Base-by-base conservation (phyloP, 1,140 invertebrate genomes). In the Drosophila kikkawai region DNA sequence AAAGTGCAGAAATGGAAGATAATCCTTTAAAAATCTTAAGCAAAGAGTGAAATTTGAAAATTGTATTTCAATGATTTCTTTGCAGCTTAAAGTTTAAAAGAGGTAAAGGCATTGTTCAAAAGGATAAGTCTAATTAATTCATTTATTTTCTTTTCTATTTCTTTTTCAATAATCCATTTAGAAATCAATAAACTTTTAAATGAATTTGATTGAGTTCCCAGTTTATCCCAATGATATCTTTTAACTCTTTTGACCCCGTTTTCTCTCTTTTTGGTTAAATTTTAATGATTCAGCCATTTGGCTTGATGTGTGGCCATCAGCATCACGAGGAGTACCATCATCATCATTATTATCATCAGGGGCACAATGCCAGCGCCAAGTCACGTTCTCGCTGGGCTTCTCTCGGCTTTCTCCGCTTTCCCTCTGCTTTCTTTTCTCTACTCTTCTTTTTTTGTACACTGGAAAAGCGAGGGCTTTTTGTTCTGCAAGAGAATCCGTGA, bases 231-330 rank as follows among this genome's bases (percentile, higher is more conserved):
- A 7, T 45, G 29, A 61, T 66, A 29, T 44, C 26, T 7, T 15
- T 17, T 1, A 60, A 44, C 64, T 68, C 48, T 79, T 79, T 47
- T 36, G 19, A 19, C 48, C 29, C 17, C 37, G 44, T 66, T 61
- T 12, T 29, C 39, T 26, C 29, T 51, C 48, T 58, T 59, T 79
- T 79, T 32, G 56, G 59, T 60, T 79, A 57, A 81, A 76, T 68
- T 82, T 76, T 76, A 87, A 87, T 82, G 70, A 65, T 61, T 53
- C 63, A 70, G 65, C 68, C 58, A 68, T 75, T 78, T 75, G 61
- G 60, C 57, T 65, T 76, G 73, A 76, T 76, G 61, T 76, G 71
- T 53, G 61, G 53, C 53, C 61, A 76, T 76, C 73, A 44, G 36
- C 56, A 60, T 76, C 73, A 76, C 37, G 45, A 39, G 73, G 61